Percentiles rank a stretch among this genome's conserved stretches.
phyloP scores from a whole-genome alignment of 2,113 vertebrate genomes.

The Elephas maximus region DNA sequence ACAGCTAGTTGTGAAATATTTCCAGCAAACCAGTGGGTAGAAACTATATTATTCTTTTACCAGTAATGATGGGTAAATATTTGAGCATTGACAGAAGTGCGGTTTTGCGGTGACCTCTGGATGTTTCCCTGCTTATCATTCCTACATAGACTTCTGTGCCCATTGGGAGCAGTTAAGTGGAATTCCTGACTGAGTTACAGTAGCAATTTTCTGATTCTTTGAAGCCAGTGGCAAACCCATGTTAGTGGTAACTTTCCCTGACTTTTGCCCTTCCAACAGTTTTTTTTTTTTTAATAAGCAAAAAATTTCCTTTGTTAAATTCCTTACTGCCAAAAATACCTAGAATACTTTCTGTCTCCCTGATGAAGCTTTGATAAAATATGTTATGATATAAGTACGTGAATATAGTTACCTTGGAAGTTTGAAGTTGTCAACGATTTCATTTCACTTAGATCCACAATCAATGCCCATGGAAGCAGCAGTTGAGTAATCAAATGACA shows the following conservation, averaged over 20 bases:
- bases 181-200: neutral
- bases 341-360: neutral
- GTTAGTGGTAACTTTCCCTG: neutral
- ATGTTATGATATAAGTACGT: neutral
- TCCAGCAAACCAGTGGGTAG: neutral
- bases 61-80: neutral
- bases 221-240: neutral
- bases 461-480: no score
- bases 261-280: neutral
- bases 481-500: no score
- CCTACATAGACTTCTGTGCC: neutral
- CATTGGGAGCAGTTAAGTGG: neutral
- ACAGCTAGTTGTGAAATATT: constrained; percentile 23
- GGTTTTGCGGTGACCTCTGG: neutral
- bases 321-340: neutral
- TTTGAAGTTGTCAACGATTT: no score
- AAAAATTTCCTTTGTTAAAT: neutral
- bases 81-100: neutral
- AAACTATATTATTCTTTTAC: constrained; percentile 30
- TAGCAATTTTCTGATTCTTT: constrained; percentile 25
- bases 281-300: neutral
- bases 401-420: neutral
- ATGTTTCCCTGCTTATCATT: neutral
- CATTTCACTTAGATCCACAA: no score
- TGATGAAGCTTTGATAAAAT: neutral